Conservation (phyloP, 2,113 vertebrate species). For the Saiga tatarica region DNA sequence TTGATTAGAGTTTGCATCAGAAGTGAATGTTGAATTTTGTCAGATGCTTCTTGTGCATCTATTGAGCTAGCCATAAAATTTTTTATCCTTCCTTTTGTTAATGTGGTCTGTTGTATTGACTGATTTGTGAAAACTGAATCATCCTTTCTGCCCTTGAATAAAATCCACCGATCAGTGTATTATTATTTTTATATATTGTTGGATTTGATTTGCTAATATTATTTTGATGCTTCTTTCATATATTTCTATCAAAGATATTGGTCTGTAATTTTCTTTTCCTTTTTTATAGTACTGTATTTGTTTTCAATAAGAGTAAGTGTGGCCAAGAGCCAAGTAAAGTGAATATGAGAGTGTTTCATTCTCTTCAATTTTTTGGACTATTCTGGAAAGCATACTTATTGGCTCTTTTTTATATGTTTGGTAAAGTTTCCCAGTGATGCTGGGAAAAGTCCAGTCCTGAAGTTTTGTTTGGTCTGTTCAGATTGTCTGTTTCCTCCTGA, state of each 20-base stretch:
- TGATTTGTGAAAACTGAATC: neutral
- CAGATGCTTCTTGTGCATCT: neutral
- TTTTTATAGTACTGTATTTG: neutral
- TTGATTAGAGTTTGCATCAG: neutral
- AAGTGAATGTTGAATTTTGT: neutral
- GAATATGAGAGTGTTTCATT: neutral
- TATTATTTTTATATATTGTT: neutral
- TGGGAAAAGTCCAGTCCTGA: neutral
- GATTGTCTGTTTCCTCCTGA: neutral
- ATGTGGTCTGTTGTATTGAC: neutral
- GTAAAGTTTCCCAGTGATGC: neutral
- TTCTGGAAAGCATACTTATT: neutral
- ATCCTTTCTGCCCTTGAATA: neutral
- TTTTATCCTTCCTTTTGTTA: neutral
- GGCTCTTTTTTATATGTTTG: neutral
- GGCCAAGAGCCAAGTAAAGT: neutral
- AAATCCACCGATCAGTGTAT: neutral
- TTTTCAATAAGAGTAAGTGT: neutral
- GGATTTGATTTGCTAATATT: neutral
- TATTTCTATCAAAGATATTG: neutral
- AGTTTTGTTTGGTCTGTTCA: neutral
- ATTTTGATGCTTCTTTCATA: neutral
- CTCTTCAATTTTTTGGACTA: neutral
- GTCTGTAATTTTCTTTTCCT: neutral
- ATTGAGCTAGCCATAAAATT: neutral